These are phyloP conservation scores for Phrynosoma platyrhinos DNA, from an alignment of 2,113 vertebrate species.

Conservation along the genomic window DNA sequence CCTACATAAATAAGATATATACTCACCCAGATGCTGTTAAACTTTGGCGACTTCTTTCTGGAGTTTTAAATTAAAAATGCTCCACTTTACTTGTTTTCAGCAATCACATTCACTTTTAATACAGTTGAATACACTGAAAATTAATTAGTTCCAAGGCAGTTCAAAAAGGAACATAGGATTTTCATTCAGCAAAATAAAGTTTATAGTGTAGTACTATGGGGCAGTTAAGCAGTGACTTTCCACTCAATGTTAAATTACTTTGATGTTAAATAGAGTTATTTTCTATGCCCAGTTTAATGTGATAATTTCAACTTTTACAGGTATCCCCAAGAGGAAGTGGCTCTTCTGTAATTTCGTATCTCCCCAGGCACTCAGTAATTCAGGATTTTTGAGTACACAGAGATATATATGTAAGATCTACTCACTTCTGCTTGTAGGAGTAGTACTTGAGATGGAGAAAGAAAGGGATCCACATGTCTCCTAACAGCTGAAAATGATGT, in stretches of 20 bases:
- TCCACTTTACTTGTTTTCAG: conserved; percentile 57
- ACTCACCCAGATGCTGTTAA: conserved; percentile 23
- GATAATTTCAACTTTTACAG: not conserved
- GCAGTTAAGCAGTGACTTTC: conserved; percentile 47
- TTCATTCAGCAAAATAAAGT: conserved; percentile 61
- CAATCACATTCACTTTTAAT: conserved; percentile 62
- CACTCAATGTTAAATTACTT: conserved; percentile 45
- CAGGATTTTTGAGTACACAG: no score
- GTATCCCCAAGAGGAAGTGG: not conserved
- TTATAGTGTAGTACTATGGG: conserved; percentile 41
- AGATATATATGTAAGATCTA: no score
- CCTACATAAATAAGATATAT: conserved; percentile 45
- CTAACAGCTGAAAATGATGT: no score
- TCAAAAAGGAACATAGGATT: conserved; percentile 52
- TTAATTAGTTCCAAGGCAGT: conserved; percentile 66
- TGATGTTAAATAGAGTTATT: conserved; percentile 28
- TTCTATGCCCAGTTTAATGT: not conserved
- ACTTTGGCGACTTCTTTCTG: conserved; percentile 51
- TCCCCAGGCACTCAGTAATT: no score
- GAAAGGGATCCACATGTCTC: no score
- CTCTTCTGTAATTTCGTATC: no score
- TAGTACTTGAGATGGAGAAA: no score
- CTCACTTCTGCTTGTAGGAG: no score
- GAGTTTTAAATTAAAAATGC: conserved; percentile 63
- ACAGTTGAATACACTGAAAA: conserved; percentile 61